Percentiles rank a stretch among this genome's conserved stretches.
Conservation (phyloP, 2,797 vertebrate species). For the Cheirogaleus major region DNA sequence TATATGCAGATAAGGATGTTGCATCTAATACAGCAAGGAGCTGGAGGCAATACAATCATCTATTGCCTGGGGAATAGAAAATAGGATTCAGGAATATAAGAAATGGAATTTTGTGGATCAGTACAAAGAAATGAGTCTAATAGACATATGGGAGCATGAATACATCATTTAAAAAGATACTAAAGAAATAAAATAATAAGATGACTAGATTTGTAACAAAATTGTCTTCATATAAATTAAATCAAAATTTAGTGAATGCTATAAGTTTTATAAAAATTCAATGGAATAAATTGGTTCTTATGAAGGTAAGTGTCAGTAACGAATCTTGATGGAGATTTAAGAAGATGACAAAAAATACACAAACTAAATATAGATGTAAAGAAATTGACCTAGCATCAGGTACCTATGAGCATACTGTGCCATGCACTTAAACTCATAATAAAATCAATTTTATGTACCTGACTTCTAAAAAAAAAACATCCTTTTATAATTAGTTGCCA, state of each 20-base stretch:
- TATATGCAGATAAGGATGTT: not conserved
- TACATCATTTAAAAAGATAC: not conserved
- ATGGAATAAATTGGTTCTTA: not conserved
- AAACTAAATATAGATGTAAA: not conserved
- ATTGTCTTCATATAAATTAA: not conserved
- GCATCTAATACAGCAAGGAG: not conserved
- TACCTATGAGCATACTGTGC: not conserved
- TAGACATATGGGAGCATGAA: fast-evolving
- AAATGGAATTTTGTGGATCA: not conserved
- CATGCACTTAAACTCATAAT: not conserved
- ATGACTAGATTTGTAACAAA: not conserved
- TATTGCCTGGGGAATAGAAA: not conserved
- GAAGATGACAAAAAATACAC: not conserved
- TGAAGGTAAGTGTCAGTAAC: not conserved
- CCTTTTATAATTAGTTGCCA: not conserved
- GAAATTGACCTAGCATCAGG: not conserved
- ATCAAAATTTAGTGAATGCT: not conserved
- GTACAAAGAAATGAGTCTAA: not conserved
- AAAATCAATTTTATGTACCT: not conserved
- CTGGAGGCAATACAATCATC: not conserved
- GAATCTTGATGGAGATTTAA: not conserved
- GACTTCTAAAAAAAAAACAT: not conserved
- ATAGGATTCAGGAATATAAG: not conserved
- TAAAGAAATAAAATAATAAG: not conserved
- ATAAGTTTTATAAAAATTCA: not conserved